Percentiles rank a stretch among this genome's conserved stretches.
These are phyloP conservation scores for Liposcelis brunnea DNA, from an alignment of 2,888 invertebrate genomes.

Conservation along the genomic window DNA sequence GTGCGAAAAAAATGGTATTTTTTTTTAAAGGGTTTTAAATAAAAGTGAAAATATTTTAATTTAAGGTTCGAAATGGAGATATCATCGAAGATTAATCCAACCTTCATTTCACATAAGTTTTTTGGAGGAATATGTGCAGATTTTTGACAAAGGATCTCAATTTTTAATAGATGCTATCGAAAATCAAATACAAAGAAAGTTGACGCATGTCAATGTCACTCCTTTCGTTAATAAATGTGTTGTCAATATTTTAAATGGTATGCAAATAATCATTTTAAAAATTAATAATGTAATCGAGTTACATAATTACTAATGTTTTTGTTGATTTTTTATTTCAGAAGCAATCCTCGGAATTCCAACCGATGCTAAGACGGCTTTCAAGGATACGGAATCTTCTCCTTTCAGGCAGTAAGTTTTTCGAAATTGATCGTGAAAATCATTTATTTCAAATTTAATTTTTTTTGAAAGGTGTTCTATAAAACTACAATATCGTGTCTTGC, in stretches of 20 bases:
- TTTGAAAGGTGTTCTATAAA: slow-evolving; percentile 35
- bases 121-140: slow-evolving; percentile 33
- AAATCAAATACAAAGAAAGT: slow-evolving; percentile 18
- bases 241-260: slow-evolving; percentile 38
- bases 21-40: no score
- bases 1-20: no score
- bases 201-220: slow-evolving; percentile 32
- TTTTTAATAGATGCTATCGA: slow-evolving; percentile 28
- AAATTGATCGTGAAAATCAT: no score
- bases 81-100: slow-evolving; percentile 36
- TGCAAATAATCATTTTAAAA: slow-evolving; percentile 15
- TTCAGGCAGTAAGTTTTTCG: not conserved
- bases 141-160: slow-evolving; percentile 32
- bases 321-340: slow-evolving; percentile 3
- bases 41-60: no score
- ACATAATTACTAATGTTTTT: no score
- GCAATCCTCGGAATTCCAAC: not conserved
- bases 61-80: slow-evolving; percentile 33
- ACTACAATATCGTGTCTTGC: slow-evolving; percentile 30
- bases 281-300: slow-evolving; percentile 4
- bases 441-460: no score
- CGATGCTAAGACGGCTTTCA: not conserved
- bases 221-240: slow-evolving; percentile 35
- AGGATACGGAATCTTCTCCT: no score
- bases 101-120: slow-evolving; percentile 36